Evolutionary conservation across 2,888 invertebrate species (phyloP).

Genomic region (Gibbula magus): DNA sequence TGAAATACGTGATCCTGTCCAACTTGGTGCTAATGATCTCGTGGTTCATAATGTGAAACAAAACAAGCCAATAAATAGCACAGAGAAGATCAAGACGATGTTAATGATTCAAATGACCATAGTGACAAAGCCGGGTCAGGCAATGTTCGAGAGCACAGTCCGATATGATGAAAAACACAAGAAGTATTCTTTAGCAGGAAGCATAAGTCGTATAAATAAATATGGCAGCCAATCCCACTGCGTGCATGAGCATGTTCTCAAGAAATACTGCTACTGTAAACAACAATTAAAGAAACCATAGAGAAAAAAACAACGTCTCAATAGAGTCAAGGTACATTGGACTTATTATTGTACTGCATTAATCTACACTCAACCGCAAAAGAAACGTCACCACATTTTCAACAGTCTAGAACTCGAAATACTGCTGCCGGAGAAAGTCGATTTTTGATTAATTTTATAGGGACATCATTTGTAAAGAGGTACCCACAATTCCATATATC

Average conservation of each 20-base stretch:
- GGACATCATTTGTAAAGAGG: too few species aligned
- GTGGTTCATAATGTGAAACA: neutral
- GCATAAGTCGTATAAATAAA: neutral
- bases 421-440: too few species aligned
- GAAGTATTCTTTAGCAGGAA: neutral
- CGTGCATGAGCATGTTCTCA: neutral
- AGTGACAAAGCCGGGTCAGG: constrained; percentile 3
- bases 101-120: constrained; percentile 12
- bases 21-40: neutral
- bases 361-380: too few species aligned
- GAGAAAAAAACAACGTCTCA: too few species aligned
- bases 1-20: neutral
- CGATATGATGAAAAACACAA: neutral
- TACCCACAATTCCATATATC: too few species aligned
- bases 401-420: too few species aligned
- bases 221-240: neutral
- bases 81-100: neutral
- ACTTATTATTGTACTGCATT: too few species aligned
- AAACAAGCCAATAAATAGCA: neutral
- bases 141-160: constrained; percentile 26
- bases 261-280: neutral
- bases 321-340: too few species aligned
- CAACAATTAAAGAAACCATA: too few species aligned
- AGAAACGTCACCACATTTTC: too few species aligned
- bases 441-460: too few species aligned